phyloP scores from a whole-genome alignment of 2,888 invertebrate species.

The Sphaerophoria taeniata region DNA sequence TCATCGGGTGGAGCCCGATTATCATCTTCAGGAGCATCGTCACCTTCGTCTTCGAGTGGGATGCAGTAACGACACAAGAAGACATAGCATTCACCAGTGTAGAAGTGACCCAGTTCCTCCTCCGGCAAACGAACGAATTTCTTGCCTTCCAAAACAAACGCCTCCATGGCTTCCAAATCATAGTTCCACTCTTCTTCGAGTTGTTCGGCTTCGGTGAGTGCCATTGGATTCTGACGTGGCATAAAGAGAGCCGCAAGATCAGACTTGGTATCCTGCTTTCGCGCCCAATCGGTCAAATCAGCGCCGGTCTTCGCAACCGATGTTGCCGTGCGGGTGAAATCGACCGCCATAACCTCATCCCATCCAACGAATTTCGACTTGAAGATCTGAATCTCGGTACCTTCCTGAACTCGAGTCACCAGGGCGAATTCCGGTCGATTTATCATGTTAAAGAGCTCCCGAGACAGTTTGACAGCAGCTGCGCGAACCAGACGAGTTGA shows the following conservation, averaged over 20 bases:
- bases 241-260: constrained; percentile 98
- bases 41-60: constrained; percentile 87
- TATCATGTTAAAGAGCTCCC: constrained; percentile 98
- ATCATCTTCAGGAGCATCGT: constrained; percentile 82
- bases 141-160: constrained; percentile 97
- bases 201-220: constrained; percentile 91
- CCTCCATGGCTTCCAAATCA: constrained; percentile 98
- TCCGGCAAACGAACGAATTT: constrained; percentile 99
- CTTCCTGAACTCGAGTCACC: constrained; percentile 95
- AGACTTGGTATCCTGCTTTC: constrained; percentile 94
- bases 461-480: constrained; percentile 97
- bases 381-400: constrained; percentile 96
- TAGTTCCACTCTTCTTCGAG: constrained; percentile 99
- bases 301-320: constrained; percentile 98
- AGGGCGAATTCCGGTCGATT: constrained; percentile 93
- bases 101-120: constrained; percentile 95
- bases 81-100: constrained; percentile 98
- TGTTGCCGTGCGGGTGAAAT: constrained; percentile 98
- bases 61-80: constrained; percentile 98
- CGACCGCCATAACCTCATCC: constrained; percentile 99
- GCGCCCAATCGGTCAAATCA: constrained; percentile 96
- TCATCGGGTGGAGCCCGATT: constrained; percentile 80
- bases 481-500: constrained; percentile 97
- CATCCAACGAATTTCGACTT: constrained; percentile 98
- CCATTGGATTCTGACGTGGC: constrained; percentile 95